These are phyloP conservation scores for Silurus meridionalis DNA, from an alignment of 2,113 vertebrate genomes.

Conservation along the genomic window DNA sequence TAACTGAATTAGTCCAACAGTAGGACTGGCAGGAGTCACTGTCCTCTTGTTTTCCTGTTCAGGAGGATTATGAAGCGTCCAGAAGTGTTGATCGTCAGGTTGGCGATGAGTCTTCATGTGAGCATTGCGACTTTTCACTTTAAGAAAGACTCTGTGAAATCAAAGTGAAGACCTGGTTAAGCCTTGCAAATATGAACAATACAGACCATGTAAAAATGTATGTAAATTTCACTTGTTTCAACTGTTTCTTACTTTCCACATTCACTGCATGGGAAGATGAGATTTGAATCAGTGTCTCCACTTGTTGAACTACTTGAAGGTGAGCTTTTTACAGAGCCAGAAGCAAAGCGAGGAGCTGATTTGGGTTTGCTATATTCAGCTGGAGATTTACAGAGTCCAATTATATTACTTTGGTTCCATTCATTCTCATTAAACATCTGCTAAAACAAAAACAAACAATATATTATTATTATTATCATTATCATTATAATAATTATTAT, in stretches of 20 bases:
- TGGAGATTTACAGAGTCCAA: slow-evolving; percentile 62
- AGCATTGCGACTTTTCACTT: slow-evolving; percentile 89
- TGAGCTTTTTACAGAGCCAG: slow-evolving; percentile 81
- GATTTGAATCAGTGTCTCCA: slow-evolving; percentile 77
- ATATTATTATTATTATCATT: background rate
- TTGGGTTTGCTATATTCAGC: slow-evolving; percentile 68
- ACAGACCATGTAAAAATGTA: background rate
- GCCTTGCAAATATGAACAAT: background rate
- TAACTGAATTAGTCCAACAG: slow-evolving; percentile 25
- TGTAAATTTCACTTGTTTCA: background rate
- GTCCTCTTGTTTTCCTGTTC: slow-evolving; percentile 26
- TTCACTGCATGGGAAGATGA: slow-evolving; percentile 85
- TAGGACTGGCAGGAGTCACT: slow-evolving; percentile 27
- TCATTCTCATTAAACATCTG: slow-evolving; percentile 80
- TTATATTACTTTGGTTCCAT: slow-evolving; percentile 74
- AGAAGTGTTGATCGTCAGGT: slow-evolving; percentile 75
- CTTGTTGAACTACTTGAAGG: slow-evolving; percentile 83
- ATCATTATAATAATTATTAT: too few species aligned
- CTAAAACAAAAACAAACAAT: background rate
- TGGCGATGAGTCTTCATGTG: slow-evolving; percentile 90
- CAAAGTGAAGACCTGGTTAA: background rate
- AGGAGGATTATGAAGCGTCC: slow-evolving; percentile 33
- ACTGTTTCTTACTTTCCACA: slow-evolving; percentile 81
- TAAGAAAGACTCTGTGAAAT: slow-evolving; percentile 82
- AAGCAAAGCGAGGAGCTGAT: slow-evolving; percentile 69